Conservation (phyloP, 2,888 invertebrate genomes). For the Sialis fuliginosa region DNA sequence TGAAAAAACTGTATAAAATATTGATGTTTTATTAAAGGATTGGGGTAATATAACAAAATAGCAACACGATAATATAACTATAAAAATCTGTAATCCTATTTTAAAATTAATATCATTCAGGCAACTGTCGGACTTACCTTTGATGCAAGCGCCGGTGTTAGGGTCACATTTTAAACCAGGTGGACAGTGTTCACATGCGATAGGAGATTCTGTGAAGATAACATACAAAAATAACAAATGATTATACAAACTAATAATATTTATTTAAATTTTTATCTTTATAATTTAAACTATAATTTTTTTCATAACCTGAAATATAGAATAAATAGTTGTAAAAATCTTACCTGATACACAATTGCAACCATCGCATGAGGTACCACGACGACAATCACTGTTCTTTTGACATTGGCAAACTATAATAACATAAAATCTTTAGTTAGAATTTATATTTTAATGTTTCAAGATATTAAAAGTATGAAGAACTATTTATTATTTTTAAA, state of each 20-base stretch:
- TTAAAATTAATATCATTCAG: background rate
- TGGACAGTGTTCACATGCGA: constrained; percentile 58
- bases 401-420: constrained; percentile 52
- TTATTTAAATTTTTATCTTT: too few species aligned
- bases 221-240: background rate
- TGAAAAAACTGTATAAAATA: too few species aligned
- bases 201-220: background rate
- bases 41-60: too few species aligned
- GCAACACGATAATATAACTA: too few species aligned
- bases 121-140: constrained; percentile 44
- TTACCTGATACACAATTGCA: constrained; percentile 49
- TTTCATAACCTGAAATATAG: background rate
- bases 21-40: too few species aligned
- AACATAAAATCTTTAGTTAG: constrained; percentile 6
- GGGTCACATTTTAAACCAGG: constrained; percentile 63
- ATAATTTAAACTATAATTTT: background rate
- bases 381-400: constrained; percentile 44
- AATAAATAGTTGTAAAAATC: constrained; percentile 12
- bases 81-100: too few species aligned
- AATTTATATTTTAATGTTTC: too few species aligned
- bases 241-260: too few species aligned
- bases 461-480: too few species aligned
- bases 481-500: too few species aligned
- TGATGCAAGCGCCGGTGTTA: constrained; percentile 63
- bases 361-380: constrained; percentile 45